phyloP scores from a whole-genome alignment of 64 coral and sea anemone species.

The Montipora foliosa region DNA sequence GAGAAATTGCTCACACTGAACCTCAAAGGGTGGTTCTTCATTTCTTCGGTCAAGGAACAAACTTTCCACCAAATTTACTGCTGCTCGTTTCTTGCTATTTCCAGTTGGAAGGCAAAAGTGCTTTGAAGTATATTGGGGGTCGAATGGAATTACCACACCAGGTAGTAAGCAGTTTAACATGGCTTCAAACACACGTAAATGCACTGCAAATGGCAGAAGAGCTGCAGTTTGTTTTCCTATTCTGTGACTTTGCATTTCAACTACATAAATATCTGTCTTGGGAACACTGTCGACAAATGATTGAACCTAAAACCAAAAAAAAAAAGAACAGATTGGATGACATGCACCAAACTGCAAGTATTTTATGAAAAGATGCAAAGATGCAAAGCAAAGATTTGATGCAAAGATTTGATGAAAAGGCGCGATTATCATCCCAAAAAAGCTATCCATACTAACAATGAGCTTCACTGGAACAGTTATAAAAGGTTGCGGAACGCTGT shows the following conservation, averaged over 20 bases:
- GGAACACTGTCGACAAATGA: conserved; percentile 83
- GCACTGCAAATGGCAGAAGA: conserved; percentile 94
- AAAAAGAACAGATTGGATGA: neutral
- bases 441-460: too few species aligned
- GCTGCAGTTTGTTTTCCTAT: conserved; percentile 83
- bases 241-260: conserved; percentile 98
- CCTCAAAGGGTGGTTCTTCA: conserved; percentile 73
- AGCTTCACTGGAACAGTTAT: too few species aligned
- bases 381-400: too few species aligned
- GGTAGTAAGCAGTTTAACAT: conserved; percentile 88
- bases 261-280: conserved; percentile 75
- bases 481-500: too few species aligned
- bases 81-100: conserved; percentile 74
- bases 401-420: too few species aligned
- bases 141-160: conserved; percentile 72
- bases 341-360: too few species aligned
- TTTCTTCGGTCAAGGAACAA: conserved; percentile 87
- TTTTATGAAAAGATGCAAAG: too few species aligned
- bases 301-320: conserved; percentile 66
- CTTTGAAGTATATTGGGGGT: conserved; percentile 84
- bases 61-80: conserved; percentile 86
- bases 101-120: conserved; percentile 87
- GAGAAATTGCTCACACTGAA: conserved; percentile 84
- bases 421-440: too few species aligned
- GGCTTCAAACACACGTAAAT: conserved; percentile 90